Evolutionary conservation across 2,797 vertebrate species (phyloP), one percentile per base, ranked within the genome.

Genomic region (Hybognathus amarus): DNA sequence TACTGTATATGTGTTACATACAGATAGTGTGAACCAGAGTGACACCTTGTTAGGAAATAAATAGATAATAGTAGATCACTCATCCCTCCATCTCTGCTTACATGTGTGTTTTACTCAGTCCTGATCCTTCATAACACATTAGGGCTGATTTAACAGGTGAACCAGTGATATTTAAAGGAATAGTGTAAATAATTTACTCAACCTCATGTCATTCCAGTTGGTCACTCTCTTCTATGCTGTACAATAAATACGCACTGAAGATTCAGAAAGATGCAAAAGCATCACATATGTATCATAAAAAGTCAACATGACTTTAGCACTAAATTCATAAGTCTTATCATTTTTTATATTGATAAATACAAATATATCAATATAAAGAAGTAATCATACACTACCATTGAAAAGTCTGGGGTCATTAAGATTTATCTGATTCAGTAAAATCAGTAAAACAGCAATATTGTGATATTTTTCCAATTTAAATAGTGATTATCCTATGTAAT

Each of bases 41-140:
- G 61, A 79, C 75, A 69, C 52, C 70, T 33, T 69, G 47, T 81
- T 81, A 68, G 38, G 30, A 33, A 40, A 42, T 40, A 66, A 63
- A 52, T 75, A 68, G 63, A 18, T 15, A 69, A 54, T 63, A 18
- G 17, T 42, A 68, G 64, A 68, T 69, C 61, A 77, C 40, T 33
- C 40, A 30, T 40, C 18, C 71, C 50, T 61, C 42, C 52, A 71
- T 64, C 75, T 71, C 54, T 77, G 18, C 78, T 80, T 33, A 73
- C 83, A 77, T 78, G 67, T 54, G 76, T 61, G 36, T 67, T 61
- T 36, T 52, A 73, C 13, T 76, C 70, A 75, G 70, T 83, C 36
- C 45, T 76, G 70, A 24, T 54, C 50, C 10, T 66, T 66, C n/a
- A 20, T 22, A 36, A 71, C 24, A 70, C 54, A 45, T 47, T 6